phyloP scores from a whole-genome alignment of 2,888 invertebrate genomes.

The Ceraclea dissimilis region DNA sequence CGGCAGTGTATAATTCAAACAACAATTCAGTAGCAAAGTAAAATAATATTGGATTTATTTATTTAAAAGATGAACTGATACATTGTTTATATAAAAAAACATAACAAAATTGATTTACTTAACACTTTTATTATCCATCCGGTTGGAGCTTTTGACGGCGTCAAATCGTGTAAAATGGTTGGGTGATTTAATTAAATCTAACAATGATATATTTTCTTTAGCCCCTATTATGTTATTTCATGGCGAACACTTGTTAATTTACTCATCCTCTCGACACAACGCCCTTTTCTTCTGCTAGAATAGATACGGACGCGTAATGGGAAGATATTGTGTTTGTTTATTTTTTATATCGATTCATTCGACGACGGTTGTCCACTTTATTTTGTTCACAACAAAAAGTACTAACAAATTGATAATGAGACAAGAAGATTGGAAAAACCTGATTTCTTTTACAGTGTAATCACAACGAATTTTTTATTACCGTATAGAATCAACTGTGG shows the following conservation, averaged over 20 bases:
- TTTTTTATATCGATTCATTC: no score
- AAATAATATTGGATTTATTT: not conserved
- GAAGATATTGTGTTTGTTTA: no score
- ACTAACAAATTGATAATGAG: no score
- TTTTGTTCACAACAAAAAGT: no score
- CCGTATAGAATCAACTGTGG: no score
- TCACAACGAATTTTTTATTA: no score
- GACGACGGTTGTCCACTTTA: no score
- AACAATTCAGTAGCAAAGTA: not conserved
- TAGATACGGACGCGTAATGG: not conserved
- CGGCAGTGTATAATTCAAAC: not conserved
- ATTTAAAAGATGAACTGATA: not conserved
- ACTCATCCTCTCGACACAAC: not conserved
- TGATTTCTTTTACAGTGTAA: no score
- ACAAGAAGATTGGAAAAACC: no score
- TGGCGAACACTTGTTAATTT: not conserved
- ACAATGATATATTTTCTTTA: slow-evolving; percentile 25
- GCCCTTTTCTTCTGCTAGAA: not conserved
- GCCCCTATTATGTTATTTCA: not conserved
- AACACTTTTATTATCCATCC: slow-evolving; percentile 5
- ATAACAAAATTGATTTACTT: not conserved
- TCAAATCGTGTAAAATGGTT: slow-evolving; percentile 23
- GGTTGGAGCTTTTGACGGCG: slow-evolving; percentile 12
- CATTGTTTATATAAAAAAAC: not conserved
- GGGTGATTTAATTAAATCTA: slow-evolving; percentile 25